Base-by-base conservation (phyloP, 2,113 vertebrate genomes). In the Clinocottus analis region DNA sequence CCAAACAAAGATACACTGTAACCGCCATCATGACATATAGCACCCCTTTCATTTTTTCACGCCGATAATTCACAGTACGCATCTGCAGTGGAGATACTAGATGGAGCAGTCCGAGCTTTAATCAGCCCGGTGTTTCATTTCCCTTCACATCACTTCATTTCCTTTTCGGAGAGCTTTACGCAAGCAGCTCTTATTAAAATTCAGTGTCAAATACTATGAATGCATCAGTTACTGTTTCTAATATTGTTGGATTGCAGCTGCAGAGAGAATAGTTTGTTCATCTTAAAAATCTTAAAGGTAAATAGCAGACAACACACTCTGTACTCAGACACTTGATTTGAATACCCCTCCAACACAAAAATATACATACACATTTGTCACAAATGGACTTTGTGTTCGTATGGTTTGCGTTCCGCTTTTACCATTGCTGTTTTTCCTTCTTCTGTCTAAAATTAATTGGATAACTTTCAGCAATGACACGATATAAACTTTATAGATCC, bases 51-150 rank as follows among this genome's bases (percentile, higher is more conserved):
- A 75, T 84, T 53, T 35, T 29, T 27, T 27, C 31, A 39, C 33
- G 31, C 33, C 60, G 56, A 73, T 63, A 49, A 56, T 27, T 14
- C 14, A 65, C 25, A 12, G n/a, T 53, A 39, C 43, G 45, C 55
- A 53, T 61, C 45, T 73, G 51, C 14, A 27, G 63, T 23, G 16
- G 59, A 39, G 19, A 19, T 3, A 25, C 23, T 19, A 51, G 35
- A 29, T 17, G 45, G 6, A 56, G 23, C 77, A 21, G 31, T 31
- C 37, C 3, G 2, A 31, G 41, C 65, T 58, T 79, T 75, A 82
- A 87, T 82, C 78, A 82, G 53, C 60, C 61, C 66, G 25, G 25
- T 55, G 67, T 85, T 78, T 71, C 4, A 67, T 84, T 65, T 77
- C 55, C 45, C 21, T 47, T 66, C 35, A n/a, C 62, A 33, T 45